phyloP scores from a whole-genome alignment of 2,113 vertebrate genomes.

The Engraulis encrasicolus region DNA sequence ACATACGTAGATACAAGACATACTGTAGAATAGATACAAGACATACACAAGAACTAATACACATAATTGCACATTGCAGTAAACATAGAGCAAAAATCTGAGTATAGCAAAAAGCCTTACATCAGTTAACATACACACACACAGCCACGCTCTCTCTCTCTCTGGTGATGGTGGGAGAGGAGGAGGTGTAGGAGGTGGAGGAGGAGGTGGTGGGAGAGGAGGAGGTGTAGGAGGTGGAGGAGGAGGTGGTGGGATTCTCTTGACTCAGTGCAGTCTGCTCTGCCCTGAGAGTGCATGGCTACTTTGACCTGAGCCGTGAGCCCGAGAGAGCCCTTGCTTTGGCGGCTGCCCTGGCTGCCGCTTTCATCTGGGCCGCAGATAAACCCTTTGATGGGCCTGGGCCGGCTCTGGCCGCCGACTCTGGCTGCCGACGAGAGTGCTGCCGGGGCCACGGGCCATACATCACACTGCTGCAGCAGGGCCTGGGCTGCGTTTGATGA shows the following conservation, averaged over 20 bases:
- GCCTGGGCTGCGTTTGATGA: constrained; percentile 32
- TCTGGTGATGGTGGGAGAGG: no score
- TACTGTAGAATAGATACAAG: no score
- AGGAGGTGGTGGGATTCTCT: constrained; percentile 14
- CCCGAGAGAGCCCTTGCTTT: constrained; percentile 73
- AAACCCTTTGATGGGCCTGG: constrained; percentile 77
- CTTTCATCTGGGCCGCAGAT: constrained; percentile 80
- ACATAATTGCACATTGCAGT: no score
- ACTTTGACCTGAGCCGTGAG: constrained; percentile 59
- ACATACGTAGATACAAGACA: no score
- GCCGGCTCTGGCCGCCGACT: constrained; percentile 59
- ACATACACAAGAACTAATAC: no score
- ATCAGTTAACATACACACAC: no score
- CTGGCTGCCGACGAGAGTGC: constrained; percentile 69
- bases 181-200: no score
- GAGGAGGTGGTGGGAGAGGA: no score
- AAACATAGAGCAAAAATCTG: no score
- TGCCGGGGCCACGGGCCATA: constrained; percentile 31
- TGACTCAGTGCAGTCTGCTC: constrained; percentile 59
- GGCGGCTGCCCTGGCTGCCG: constrained; percentile 68
- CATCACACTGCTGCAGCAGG: no score
- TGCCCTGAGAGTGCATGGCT: constrained; percentile 56
- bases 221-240: not conserved
- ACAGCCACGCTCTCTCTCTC: no score
- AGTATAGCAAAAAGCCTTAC: no score